Conservation (phyloP, 2,113 vertebrate species). For the Pterophyllum scalare region DNA sequence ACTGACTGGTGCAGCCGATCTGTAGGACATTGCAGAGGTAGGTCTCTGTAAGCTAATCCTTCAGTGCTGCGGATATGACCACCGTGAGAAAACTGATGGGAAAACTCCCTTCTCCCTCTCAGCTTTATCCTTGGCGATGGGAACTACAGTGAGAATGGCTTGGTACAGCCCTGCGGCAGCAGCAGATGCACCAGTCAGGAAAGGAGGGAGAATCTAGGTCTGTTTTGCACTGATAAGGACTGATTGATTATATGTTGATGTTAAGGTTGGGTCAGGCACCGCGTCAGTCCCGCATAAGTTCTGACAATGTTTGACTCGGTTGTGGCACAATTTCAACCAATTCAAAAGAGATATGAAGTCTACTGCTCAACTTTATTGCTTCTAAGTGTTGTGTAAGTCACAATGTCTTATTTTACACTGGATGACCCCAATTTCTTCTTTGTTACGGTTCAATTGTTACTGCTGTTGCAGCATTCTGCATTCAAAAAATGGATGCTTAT, state of each 20-base stretch:
- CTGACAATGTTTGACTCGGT: constrained; percentile 13
- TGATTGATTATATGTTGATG: constrained; percentile 15
- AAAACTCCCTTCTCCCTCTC: constrained; percentile 25
- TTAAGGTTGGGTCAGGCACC: background rate
- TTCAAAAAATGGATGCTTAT: background rate
- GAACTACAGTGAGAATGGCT: background rate
- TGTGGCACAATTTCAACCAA: background rate
- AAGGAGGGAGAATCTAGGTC: background rate
- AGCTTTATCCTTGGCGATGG: background rate
- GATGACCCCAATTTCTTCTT: background rate
- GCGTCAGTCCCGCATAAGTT: background rate
- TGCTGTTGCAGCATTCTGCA: background rate
- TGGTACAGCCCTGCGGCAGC: constrained; percentile 20
- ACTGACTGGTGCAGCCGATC: constrained; percentile 21
- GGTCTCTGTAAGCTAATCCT: constrained; percentile 41
- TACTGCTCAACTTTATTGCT: background rate
- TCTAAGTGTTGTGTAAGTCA: background rate
- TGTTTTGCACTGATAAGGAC: constrained; percentile 30
- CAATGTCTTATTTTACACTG: background rate
- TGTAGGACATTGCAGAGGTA: background rate
- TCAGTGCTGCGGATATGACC: constrained; percentile 3
- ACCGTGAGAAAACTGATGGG: constrained; percentile 35
- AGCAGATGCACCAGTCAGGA: background rate
- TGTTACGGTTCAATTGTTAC: background rate
- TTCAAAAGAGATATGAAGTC: background rate